Evolutionary conservation across 2,888 invertebrate genomes (phyloP).

Genomic region (Cheilosia soror): DNA sequence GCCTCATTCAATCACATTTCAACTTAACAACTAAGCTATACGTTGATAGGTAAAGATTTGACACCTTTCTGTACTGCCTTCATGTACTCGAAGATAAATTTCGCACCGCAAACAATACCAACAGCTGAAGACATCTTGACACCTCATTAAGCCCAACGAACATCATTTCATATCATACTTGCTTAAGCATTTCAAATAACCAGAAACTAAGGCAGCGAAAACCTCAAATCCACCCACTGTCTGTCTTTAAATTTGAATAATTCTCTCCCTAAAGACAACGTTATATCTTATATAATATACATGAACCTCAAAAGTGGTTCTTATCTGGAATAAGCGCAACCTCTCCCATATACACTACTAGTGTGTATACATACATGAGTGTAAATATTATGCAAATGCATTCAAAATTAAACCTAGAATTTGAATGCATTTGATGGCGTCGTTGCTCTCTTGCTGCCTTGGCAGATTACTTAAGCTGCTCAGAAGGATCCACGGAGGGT

Average conservation of each 20-base stretch:
- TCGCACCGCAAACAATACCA: background rate
- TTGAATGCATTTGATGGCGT: constrained; percentile 45
- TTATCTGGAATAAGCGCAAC: constrained; percentile 34
- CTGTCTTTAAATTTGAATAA: constrained; percentile 44
- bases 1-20: too few relatives aligned
- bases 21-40: too few relatives aligned
- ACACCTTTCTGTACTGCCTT: too few relatives aligned
- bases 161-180: background rate
- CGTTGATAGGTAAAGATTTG: too few relatives aligned
- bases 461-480: constrained; percentile 16
- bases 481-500: background rate
- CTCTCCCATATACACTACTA: background rate
- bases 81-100: too few relatives aligned
- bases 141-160: background rate
- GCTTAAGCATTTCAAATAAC: background rate
- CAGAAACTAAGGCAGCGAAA: background rate
- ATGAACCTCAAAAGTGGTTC: constrained; percentile 36
- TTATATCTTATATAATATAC: background rate
- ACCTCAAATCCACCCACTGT: background rate
- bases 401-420: constrained; percentile 57
- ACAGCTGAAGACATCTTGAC: background rate
- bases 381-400: constrained; percentile 60
- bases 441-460: constrained; percentile 4
- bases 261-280: background rate
- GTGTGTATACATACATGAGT: constrained; percentile 1